phyloP scores from a whole-genome alignment of 2,797 vertebrate genomes.

The Gallinago nigripennis region DNA sequence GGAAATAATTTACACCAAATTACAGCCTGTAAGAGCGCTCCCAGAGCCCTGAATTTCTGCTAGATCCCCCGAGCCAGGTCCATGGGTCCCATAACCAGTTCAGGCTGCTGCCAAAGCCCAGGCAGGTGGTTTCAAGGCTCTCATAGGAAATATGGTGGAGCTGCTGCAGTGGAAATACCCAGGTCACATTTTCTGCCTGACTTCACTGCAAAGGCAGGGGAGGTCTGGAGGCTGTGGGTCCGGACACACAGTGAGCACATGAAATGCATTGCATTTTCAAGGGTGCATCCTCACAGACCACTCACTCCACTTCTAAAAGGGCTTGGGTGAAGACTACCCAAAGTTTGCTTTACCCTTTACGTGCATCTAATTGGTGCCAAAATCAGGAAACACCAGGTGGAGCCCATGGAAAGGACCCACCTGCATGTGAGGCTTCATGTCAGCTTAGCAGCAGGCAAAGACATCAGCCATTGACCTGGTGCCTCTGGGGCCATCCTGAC shows the following conservation, averaged over 20 bases:
- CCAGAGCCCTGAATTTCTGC: not conserved
- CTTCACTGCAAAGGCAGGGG: not conserved
- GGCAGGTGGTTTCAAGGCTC: not conserved
- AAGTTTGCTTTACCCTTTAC: not conserved
- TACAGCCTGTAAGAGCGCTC: not conserved
- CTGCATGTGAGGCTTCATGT: not conserved
- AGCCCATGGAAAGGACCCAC: not conserved
- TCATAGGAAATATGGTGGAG: not conserved
- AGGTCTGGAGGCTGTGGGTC: not conserved
- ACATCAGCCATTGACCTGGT: not conserved
- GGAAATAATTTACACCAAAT: not conserved
- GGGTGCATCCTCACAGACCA: not conserved
- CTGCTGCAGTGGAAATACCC: not conserved
- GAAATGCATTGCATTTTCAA: not conserved
- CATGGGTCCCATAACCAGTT: not conserved
- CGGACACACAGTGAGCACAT: not conserved
- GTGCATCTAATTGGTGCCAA: not conserved
- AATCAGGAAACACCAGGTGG: not conserved
- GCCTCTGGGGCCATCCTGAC: not conserved
- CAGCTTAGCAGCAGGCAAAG: not conserved
- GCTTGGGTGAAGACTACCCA: not conserved
- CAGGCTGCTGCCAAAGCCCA: not conserved
- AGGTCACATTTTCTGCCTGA: not conserved
- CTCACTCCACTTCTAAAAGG: not conserved
- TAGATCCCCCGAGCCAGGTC: not conserved